Base-by-base conservation (phyloP, 2,113 vertebrate genomes). In the Trachemys scripta region DNA sequence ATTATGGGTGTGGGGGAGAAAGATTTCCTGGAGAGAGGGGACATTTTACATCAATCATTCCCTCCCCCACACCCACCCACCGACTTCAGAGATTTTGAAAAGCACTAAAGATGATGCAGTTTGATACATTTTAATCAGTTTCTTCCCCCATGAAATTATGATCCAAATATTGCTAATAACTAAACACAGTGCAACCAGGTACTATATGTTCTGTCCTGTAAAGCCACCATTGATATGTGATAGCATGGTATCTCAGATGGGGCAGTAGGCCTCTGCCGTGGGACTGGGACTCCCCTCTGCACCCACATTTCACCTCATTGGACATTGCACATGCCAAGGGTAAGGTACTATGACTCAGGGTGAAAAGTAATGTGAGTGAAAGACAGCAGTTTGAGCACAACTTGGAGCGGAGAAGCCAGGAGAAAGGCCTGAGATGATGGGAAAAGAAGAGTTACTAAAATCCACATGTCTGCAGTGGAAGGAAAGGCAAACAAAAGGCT, bases 21-120 rank as follows among this genome's bases (percentile, higher is more conserved):
- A 97, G 90, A 97, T 96, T 94, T 96, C 92, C 90, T 91, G 93
- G 92, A 95, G 93, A 98, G 95, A 97, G 93, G 94, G 97, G 96
- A 95, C 96, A 95, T 96, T 96, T 97, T 96, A 93, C 94, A 94
- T 98, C 96, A 97, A 94, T 97, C 95, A 97, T 62, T 97, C 82
- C 76, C 96, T 97, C 96, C 96, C 80, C 95, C 96, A 96, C 87
- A 94, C 92, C 95, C 95, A 94, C 96, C 97, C 95, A 94, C 97
- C 97, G 5, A 90, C 97, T 93, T 94, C 92, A 93, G 90, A 91
- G 96, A 97, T 97, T 94, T 97, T 98, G 97, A 93, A 92, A 88
- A 97, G 92, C 85, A 91, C 78, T 94, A 3, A 93, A 83, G 93
- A 95, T 94, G 19, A 87, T 92, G 72, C 42, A 2, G 24, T 85